A percentile compares a stretch with the other conserved stretches of the same genome.
Conservation (phyloP, 2,888 invertebrate genomes). For the Tillus elongatus region DNA sequence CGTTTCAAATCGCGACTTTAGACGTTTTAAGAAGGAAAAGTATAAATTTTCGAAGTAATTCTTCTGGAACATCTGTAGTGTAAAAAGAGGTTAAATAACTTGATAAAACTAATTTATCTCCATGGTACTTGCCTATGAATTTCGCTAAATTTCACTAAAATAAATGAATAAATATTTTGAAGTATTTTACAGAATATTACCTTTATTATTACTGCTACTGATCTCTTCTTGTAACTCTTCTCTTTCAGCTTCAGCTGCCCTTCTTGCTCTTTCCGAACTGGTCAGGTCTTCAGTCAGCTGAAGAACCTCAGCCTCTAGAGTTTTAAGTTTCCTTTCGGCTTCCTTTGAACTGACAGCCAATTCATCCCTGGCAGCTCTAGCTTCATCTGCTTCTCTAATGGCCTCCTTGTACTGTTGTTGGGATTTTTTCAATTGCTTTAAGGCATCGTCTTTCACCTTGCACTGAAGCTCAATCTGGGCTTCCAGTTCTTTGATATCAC, state of each 20-base stretch:
- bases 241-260: slow-evolving; percentile 86
- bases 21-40: no score
- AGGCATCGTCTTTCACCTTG: slow-evolving; percentile 90
- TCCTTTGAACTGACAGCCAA: slow-evolving; percentile 69
- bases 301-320: slow-evolving; percentile 84
- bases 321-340: slow-evolving; percentile 78
- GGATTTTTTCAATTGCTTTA: slow-evolving; percentile 91
- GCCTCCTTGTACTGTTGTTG: slow-evolving; percentile 88
- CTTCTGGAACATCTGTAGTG: no score
- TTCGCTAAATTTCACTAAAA: no score
- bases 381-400: slow-evolving; percentile 83
- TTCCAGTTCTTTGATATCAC: slow-evolving; percentile 86
- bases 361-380: slow-evolving; percentile 77
- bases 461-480: slow-evolving; percentile 89
- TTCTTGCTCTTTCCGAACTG: slow-evolving; percentile 75
- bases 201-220: slow-evolving; percentile 65
- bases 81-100: no score
- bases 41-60: no score
- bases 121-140: no score
- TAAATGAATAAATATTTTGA: no score
- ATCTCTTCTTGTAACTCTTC: slow-evolving; percentile 94
- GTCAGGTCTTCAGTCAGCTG: slow-evolving; percentile 68
- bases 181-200: slow-evolving; percentile 27
- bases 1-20: no score
- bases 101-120: no score